Base-by-base conservation (phyloP, 1,140 invertebrate species). In the Oedothorax gibbosus region DNA sequence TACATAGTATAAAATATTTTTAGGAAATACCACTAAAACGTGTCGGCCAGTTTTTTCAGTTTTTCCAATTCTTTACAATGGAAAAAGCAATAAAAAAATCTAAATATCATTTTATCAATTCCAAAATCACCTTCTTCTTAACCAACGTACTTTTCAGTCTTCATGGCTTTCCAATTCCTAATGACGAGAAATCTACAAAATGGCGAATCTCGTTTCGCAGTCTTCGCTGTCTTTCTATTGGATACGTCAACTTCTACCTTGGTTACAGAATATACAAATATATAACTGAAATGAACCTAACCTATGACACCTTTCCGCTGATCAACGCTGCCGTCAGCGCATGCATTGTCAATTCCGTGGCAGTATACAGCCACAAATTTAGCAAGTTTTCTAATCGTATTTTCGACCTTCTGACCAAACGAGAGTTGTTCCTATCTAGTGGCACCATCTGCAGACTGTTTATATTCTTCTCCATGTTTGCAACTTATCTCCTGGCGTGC, bases 311-410 rank as follows among this genome's bases (percentile, higher is more conserved):
- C 14, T 84, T 76, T n/a, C 81, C 81, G 0, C 51, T 84, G 18
- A 84, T 84, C 35, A 84, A 84, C 15, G 81, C 71, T 10, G 62
- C 6, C 7, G 81, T 84, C 0, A 84, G 71, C 57, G 81, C 81
- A 2, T 65, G 81, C n/a, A 56, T 68, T 49, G 81, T 64, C 7
- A 54, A 84, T 20, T 66, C 60, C 14, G 57, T 84, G 0, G 71
- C 64, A 4, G 57, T 84, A 9, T 20, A 73, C 7, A 21, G 57
- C 7, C 50, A 53, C 10, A 64, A 84, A 14, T 84, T 75, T 21
- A 15, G n/a, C 9, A 76, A 68, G 69, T 84, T 84, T 21, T 75
- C 71, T 10, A 57, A 49, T 14, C 53, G 35, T 0, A 9, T 76
- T 1, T 57, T 21, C 15, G 18, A 5, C 1, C 15, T 64, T 10